phyloP scores from a whole-genome alignment of 2,113 vertebrate genomes.

The Calidris pugnax region DNA sequence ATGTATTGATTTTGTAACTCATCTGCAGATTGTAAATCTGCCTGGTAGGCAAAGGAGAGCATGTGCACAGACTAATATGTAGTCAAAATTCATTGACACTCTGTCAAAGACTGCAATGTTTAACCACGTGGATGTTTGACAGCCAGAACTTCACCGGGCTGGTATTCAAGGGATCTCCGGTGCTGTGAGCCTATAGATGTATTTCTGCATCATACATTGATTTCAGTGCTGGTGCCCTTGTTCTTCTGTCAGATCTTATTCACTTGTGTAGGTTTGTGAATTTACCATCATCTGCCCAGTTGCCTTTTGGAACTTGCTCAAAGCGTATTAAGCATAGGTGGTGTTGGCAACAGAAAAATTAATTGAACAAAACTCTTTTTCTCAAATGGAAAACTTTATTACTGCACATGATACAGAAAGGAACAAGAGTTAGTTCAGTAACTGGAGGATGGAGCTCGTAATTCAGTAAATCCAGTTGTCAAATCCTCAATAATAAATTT shows the following conservation, averaged over 20 bases:
- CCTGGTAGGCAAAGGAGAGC: neutral
- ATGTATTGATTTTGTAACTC: neutral
- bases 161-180: neutral
- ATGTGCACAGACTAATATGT: neutral
- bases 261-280: neutral
- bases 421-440: neutral
- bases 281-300: neutral
- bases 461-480: constrained; percentile 23
- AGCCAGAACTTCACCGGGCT: neutral
- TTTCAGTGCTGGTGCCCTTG: neutral
- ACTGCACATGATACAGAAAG: neutral
- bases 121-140: neutral
- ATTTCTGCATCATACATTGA: neutral
- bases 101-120: neutral
- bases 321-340: neutral
- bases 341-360: neutral
- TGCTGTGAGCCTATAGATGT: neutral
- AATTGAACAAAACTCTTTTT: neutral
- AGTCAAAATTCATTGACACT: neutral
- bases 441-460: neutral
- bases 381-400: neutral
- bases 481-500: constrained; percentile 14
- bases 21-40: neutral
- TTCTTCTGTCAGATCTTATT: neutral
- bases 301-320: neutral